Evolutionary conservation across 2,113 vertebrate species (phyloP), one percentile per base, ranked within the genome.

Genomic region (Scartelaos histophorus): DNA sequence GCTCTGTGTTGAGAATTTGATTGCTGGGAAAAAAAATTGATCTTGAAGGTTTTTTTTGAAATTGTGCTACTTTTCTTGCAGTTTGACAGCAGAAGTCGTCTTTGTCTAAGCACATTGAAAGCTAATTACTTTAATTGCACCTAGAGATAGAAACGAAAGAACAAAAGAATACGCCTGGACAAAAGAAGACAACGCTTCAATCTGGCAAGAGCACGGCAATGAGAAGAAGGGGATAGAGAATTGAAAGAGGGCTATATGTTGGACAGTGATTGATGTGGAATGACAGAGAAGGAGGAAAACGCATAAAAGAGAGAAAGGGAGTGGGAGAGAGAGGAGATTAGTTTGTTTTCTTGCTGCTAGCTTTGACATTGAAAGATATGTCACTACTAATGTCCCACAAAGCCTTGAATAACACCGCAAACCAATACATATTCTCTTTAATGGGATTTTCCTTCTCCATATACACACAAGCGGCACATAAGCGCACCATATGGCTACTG

Each of bases 281-380:
- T 85, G 79, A 82, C 74, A 58, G 47, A 74, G 56, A 66, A 75
- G 29, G 15, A 78, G 51, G 51, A 74, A 80, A 81, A 78, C 11
- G 54, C 85, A 72, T 64, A 67, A 80, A 70, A 82, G 25, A 73
- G 62, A 82, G 60, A 62, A 58, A 64, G 49, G 54, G 72, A 51
- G 54, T 24, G 15, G 53, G 22, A 70, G 65, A 43, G 54, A 80
- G 76, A 76, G 74, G 80, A 84, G 84, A 88, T 90, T 86, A 85
- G 84, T 85, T 89, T 88, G 80, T 82, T 88, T 91, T 84, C 76
- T 80, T 16, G 71, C 66, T 1, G 60, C 80, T 84, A 66, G 73
- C 78, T 45, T 81, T 84, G 86, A 89, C 87, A 88, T 80, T 82
- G 85, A 87, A 82, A 82, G 84, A 88, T 87, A 83, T 84, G 86